Evolutionary conservation across 2,113 vertebrate genomes (phyloP).

Genomic region (Noturus placidus): DNA sequence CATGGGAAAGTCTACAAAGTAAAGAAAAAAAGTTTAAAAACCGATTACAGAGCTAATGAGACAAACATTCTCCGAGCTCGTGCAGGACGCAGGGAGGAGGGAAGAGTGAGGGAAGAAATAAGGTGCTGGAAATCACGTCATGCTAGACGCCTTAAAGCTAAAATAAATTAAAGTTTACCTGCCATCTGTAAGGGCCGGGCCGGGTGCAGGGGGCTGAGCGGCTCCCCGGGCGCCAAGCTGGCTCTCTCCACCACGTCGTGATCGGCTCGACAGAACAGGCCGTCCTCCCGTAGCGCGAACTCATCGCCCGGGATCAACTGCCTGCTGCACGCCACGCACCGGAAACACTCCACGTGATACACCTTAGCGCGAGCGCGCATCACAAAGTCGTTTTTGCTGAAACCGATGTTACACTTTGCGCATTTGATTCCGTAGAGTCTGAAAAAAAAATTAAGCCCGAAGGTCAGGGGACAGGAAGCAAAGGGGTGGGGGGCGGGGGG

Average conservation of each 20-base stretch:
- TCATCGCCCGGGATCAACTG: slow-evolving; percentile 98
- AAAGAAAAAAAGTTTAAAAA: not conserved
- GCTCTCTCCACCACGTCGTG: slow-evolving; percentile 95
- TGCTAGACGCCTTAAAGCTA: not conserved
- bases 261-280: slow-evolving; percentile 94
- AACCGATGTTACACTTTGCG: slow-evolving; percentile 97
- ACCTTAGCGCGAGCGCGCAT: slow-evolving; percentile 96
- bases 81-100: not conserved
- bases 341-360: slow-evolving; percentile 99
- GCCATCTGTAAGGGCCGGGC: slow-evolving; percentile 95
- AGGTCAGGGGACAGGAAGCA: not conserved
- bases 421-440: slow-evolving; percentile 98
- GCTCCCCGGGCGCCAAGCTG: slow-evolving; percentile 84
- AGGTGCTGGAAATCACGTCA: not conserved
- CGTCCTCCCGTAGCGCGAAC: slow-evolving; percentile 92
- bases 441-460: slow-evolving; percentile 25
- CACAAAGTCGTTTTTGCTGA: slow-evolving; percentile 99
- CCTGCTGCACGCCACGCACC: slow-evolving; percentile 96
- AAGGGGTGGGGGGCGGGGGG: too few relatives aligned
- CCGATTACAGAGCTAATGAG: not conserved
- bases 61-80: not conserved
- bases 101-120: not conserved
- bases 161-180: slow-evolving; percentile 75
- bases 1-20: not conserved
- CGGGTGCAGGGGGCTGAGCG: slow-evolving; percentile 90